Evolutionary conservation across 2,113 vertebrate species (phyloP).

Genomic region (Corythaeola cristata): DNA sequence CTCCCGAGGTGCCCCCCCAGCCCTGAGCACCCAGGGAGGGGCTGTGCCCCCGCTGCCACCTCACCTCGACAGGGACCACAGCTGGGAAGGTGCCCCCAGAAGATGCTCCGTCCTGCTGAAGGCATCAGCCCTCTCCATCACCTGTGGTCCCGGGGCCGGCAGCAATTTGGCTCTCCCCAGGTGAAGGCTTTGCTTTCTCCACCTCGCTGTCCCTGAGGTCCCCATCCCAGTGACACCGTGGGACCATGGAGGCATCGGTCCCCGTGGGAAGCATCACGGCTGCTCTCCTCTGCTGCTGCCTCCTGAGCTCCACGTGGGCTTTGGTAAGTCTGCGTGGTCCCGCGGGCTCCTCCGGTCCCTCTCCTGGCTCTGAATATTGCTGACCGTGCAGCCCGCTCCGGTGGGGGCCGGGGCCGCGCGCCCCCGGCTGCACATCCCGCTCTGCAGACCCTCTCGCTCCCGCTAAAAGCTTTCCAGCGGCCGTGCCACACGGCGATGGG

Average conservation of each 20-base stretch:
- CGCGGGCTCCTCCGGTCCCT: neutral
- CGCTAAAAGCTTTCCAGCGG: neutral
- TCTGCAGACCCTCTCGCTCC: neutral
- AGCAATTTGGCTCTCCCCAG: neutral
- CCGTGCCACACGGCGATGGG: rapidly evolving
- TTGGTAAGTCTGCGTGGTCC: conserved; percentile 31
- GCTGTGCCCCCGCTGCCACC: neutral
- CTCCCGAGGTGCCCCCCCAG: neutral
- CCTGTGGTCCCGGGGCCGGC: rapidly evolving
- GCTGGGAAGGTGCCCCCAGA: neutral
- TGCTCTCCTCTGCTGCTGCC: conserved; percentile 35
- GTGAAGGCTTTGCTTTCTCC: neutral
- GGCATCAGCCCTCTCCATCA: neutral
- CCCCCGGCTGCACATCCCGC: rapidly evolving
- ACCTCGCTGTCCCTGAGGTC: neutral
- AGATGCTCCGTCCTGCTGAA: neutral
- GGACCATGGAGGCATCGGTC: neutral
- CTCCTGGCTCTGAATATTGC: neutral
- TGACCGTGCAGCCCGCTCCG: rapidly evolving
- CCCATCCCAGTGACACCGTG: neutral
- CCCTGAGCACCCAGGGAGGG: neutral
- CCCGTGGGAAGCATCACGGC: neutral
- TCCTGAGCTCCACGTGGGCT: conserved; percentile 2
- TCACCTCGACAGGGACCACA: neutral
- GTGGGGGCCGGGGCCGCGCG: rapidly evolving